Conservation (phyloP, 1,140 invertebrate species). For the Meloidogyne exigua region DNA sequence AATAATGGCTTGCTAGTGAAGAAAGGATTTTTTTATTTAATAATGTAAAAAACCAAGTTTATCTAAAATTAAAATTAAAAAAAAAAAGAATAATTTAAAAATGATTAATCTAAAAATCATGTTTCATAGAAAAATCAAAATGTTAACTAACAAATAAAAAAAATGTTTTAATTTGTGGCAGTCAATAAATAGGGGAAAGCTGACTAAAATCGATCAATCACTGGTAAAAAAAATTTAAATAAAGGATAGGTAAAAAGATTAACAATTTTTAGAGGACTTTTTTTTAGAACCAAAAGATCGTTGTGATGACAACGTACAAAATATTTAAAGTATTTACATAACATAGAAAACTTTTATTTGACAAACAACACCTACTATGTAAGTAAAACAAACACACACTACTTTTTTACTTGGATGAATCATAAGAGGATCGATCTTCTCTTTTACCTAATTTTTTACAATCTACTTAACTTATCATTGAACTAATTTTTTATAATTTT, state of each 20-base stretch:
- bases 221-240: background rate
- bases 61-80: background rate
- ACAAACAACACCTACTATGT: background rate
- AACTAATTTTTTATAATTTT: too few relatives aligned
- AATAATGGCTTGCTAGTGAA: background rate
- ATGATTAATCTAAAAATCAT: background rate
- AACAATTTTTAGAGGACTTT: background rate
- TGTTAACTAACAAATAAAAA: background rate
- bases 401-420: background rate
- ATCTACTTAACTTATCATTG: too few relatives aligned
- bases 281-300: background rate
- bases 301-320: background rate
- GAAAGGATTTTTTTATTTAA: too few relatives aligned
- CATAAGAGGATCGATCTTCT: background rate
- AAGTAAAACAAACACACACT: background rate
- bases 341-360: background rate
- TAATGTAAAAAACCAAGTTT: background rate
- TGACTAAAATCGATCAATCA: conserved; percentile 5
- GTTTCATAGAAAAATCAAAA: background rate
- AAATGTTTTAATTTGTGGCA: background rate
- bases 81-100: background rate
- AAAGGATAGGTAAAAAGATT: background rate
- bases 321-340: background rate
- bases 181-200: background rate
- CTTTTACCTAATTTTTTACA: background rate